phyloP scores from a whole-genome alignment of 2,113 vertebrate species.

The Erpornis zantholeuca region DNA sequence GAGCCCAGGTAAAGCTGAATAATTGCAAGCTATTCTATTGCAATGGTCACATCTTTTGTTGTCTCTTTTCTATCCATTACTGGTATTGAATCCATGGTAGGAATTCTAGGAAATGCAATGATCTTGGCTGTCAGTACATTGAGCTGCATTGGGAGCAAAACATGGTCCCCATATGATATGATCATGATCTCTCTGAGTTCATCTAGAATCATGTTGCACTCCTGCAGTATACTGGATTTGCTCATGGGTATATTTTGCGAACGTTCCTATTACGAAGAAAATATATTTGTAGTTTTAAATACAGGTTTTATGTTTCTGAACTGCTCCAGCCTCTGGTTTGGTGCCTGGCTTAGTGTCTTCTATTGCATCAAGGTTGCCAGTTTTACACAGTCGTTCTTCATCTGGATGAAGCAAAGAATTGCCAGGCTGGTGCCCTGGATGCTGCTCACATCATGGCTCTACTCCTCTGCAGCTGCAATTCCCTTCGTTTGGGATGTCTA shows the following conservation, averaged over 20 bases:
- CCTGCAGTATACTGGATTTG: neutral
- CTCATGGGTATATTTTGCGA: neutral
- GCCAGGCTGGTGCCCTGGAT: neutral
- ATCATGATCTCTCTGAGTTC: neutral
- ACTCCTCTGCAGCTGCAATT: neutral
- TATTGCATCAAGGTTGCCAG: neutral
- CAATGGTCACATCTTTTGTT: neutral
- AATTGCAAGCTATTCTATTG: neutral
- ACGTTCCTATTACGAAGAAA: accelerated
- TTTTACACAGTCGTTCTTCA: neutral
- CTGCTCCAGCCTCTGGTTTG: neutral
- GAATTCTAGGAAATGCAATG: neutral
- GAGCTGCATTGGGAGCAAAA: neutral
- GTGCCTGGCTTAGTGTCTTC: neutral
- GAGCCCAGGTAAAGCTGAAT: neutral
- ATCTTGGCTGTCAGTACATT: neutral
- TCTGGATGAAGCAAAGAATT: conserved; percentile 40
- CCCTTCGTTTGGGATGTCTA: neutral
- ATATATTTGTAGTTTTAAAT: no score
- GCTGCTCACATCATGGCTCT: neutral
- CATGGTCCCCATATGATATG: neutral
- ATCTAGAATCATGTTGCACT: neutral
- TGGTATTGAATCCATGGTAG: neutral
- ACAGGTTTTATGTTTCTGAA: no score
- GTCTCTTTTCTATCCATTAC: neutral